A percentile compares a stretch with the other conserved stretches of the same genome.
Evolutionary conservation across 2,888 invertebrate species (phyloP).

Genomic region (Tipula helvola): DNA sequence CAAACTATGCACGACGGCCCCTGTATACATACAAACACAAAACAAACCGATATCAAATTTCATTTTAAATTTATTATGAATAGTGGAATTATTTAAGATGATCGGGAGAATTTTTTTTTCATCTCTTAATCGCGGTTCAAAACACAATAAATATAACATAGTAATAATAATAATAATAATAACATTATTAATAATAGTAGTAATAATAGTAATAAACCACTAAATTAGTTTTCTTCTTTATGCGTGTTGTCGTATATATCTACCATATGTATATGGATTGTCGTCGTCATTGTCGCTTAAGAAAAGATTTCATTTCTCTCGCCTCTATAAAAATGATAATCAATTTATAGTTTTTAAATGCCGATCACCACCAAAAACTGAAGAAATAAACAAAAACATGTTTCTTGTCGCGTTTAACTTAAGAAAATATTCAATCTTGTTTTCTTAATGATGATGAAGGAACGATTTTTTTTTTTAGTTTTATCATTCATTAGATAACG

Average conservation of each 20-base stretch:
- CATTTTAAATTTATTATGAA: background rate
- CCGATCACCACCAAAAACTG: constrained; percentile 6
- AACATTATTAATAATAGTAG: background rate
- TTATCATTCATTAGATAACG: background rate
- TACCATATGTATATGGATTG: background rate
- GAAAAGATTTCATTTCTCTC: background rate
- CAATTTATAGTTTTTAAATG: constrained; percentile 6
- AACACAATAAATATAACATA: background rate
- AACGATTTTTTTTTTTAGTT: background rate
- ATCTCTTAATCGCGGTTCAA: background rate
- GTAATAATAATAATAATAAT: background rate
- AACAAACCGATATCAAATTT: background rate
- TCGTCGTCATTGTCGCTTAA: background rate
- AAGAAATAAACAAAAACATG: background rate
- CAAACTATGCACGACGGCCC: background rate
- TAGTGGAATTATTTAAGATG: background rate
- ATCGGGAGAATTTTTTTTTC: background rate
- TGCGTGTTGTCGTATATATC: background rate
- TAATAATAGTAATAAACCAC: background rate
- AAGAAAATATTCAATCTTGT: background rate
- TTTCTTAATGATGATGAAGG: background rate
- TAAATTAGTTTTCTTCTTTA: background rate
- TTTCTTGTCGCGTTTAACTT: constrained; percentile 10
- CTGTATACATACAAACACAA: background rate
- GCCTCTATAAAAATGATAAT: constrained; percentile 10